These are phyloP conservation scores for Parapristionchus giblindavisi DNA, from an alignment of 2,888 invertebrate genomes.

Conservation along the genomic window DNA sequence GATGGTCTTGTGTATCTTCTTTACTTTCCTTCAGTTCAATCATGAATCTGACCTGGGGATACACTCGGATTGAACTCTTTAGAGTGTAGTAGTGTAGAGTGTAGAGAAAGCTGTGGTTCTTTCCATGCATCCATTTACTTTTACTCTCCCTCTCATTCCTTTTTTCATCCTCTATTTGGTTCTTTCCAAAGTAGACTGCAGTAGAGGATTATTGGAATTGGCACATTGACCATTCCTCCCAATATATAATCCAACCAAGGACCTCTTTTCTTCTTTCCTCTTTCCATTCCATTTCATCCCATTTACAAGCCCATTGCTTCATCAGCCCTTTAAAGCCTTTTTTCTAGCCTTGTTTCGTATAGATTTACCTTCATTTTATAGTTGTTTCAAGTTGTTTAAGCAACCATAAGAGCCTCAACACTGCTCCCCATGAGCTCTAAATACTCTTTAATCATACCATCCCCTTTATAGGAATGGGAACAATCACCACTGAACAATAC, in stretches of 20 bases:
- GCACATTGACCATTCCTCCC: neutral
- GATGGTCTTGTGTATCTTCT: no score
- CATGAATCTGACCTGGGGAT: constrained; percentile 11
- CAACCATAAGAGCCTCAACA: neutral
- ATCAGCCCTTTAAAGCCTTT: neutral
- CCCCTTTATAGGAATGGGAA: constrained; percentile 27
- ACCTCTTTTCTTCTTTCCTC: constrained; percentile 20
- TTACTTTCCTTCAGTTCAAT: no score
- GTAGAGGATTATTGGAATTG: neutral
- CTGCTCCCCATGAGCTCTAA: neutral
- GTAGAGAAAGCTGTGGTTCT: constrained; percentile 44
- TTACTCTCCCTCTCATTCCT: constrained; percentile 2
- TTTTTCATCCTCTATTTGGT: constrained; percentile 11
- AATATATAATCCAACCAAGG: constrained; percentile 30
- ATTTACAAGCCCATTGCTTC: constrained; percentile 1
- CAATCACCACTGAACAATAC: neutral
- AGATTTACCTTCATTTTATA: neutral
- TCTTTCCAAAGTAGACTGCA: no score
- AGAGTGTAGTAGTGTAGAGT: neutral
- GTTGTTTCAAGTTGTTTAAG: neutral
- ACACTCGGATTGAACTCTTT: constrained; percentile 17
- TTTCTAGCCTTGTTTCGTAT: neutral
- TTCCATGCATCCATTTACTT: constrained; percentile 42
- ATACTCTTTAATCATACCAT: neutral
- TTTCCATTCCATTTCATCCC: constrained; percentile 14